Conservation (phyloP, 2,113 vertebrate species). For the Hippolais icterina region DNA sequence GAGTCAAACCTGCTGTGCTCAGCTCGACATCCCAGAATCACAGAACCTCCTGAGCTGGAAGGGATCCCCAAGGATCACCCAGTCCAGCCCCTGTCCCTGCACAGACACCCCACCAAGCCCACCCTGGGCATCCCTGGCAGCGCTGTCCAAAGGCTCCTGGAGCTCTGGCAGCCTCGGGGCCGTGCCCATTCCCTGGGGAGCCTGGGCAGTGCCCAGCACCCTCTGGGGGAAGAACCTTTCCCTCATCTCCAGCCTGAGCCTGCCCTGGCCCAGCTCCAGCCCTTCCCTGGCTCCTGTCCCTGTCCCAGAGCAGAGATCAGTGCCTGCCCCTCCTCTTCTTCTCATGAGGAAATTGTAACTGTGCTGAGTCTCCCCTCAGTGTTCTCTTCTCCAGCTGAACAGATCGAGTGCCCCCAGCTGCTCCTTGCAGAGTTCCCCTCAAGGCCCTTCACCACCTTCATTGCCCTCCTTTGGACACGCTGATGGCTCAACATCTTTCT, state of each 20-base stretch:
- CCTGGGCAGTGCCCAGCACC: neutral
- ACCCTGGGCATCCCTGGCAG: neutral
- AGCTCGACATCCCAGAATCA: neutral
- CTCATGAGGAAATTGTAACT: neutral
- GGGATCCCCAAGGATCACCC: neutral
- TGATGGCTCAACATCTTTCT: neutral
- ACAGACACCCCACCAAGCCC: neutral
- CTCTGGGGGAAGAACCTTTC: neutral
- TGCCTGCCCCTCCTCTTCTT: neutral
- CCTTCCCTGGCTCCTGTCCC: neutral
- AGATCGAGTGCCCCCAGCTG: neutral
- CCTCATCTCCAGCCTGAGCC: neutral
- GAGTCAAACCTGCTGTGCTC: neutral
- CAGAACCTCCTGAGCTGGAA: fast-evolving
- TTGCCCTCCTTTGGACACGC: neutral
- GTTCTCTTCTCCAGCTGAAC: neutral
- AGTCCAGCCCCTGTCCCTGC: neutral
- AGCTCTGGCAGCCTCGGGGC: neutral
- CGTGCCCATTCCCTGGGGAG: neutral
- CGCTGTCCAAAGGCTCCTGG: neutral
- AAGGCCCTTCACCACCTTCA: neutral
- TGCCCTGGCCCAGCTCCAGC: neutral
- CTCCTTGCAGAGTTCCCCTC: too few relatives aligned
- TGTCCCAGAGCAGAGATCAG: neutral
- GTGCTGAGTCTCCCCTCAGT: neutral